Conservation (phyloP, 35 echinoderm and acorn worm genomes). For the Ptychodera flava region DNA sequence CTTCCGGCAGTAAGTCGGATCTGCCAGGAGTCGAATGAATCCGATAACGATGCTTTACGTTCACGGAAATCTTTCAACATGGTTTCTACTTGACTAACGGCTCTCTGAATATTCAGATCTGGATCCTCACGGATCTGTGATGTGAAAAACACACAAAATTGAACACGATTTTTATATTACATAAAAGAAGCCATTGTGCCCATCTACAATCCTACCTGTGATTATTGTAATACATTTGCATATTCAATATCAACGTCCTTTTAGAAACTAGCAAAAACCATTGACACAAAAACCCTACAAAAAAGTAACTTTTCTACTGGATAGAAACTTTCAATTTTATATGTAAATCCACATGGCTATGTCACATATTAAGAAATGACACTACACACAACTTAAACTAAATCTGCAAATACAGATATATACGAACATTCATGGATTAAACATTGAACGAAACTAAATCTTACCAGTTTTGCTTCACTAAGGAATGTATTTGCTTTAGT, state of each 20-base stretch:
- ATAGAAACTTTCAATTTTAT: too few relatives aligned
- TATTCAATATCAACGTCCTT: too few relatives aligned
- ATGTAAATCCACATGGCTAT: too few relatives aligned
- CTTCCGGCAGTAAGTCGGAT: constrained; percentile 40
- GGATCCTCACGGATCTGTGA: constrained; percentile 78
- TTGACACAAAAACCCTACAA: too few relatives aligned
- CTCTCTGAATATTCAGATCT: constrained; percentile 55
- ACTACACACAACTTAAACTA: too few relatives aligned
- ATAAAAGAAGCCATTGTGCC: not conserved
- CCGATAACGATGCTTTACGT: constrained; percentile 40
- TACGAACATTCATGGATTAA: too few relatives aligned
- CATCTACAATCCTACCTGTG: too few relatives aligned
- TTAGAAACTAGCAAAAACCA: too few relatives aligned
- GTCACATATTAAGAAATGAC: too few relatives aligned
- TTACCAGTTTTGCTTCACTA: constrained; percentile 58
- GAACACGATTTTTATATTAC: not conserved
- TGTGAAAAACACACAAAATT: not conserved
- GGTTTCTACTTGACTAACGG: constrained; percentile 46
- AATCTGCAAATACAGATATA: too few relatives aligned
- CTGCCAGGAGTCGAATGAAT: constrained; percentile 53
- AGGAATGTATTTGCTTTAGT: constrained; percentile 72
- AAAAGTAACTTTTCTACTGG: too few relatives aligned
- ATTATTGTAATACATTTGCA: too few relatives aligned
- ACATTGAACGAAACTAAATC: constrained; percentile 13
- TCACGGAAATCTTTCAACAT: constrained; percentile 64